Base-by-base conservation (phyloP, 2,113 vertebrate species). In the Ciconia stormi region DNA sequence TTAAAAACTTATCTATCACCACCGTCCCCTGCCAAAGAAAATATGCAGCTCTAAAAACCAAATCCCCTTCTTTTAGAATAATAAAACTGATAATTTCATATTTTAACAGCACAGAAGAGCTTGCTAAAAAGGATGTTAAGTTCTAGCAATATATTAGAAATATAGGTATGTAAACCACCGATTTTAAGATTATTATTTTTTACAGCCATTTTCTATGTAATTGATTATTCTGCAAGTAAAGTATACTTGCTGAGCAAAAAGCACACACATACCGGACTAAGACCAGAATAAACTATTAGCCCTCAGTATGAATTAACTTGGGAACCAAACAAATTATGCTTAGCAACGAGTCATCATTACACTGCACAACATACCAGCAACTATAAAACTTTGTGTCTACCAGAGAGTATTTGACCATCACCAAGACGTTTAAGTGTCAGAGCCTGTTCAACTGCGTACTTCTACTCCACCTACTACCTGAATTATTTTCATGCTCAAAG, bases 211-310 rank as follows among this genome's bases (percentile, higher is more conserved):
- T 92, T 27, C 44, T 18, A 72, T 12, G 1, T 22, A 91, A 49
- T 25, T 32, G 6, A 29, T 66, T 49, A 40, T 63, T 49, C 52
- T 47, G 13, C 1, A 0, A 87, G 13, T 19, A 44, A 83, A 23
- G 6, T 27, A 58, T 6, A 36, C 34, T 7, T 44, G 34, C 18
- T 40, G 21, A 87, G 36, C 21, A 30, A 61, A 61, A 34, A 38
- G 46, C 27, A 59, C 7, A 1, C 3, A 34, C 0, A 0, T 22
- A 22, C 27, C 26, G 5, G 34, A 80, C 32, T 49, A 34, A 17
- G 59, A 49, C 29, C 47, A 84, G 16, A 67, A 76, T 20, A 62
- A 85, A 65, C 47, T 40, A 38, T 16, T 14, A 53, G 49, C 52
- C 6, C 25, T 72, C 53, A 11, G 26, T 6, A 56, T 4, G 29